Conservation (phyloP, 2,113 vertebrate genomes). For the Eublepharis macularius region DNA sequence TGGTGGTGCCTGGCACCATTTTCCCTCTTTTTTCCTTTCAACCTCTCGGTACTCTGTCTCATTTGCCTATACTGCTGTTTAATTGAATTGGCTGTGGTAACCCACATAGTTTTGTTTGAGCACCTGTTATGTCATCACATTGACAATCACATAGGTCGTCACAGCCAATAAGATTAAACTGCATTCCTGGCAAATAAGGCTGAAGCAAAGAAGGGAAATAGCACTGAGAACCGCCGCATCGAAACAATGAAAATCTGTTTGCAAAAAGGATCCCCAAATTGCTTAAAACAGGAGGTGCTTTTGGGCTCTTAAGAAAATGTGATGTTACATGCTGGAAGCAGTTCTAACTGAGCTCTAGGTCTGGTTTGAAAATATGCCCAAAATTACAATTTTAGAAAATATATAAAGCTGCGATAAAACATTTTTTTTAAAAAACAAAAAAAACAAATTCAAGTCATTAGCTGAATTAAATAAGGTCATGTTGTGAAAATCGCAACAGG, state of each 20-base stretch:
- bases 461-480: too few relatives aligned
- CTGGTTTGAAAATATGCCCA: not conserved
- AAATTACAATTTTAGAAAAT: not conserved
- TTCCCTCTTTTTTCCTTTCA: not conserved
- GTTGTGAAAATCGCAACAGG: not conserved
- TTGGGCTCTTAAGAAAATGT: not conserved
- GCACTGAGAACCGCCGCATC: not conserved
- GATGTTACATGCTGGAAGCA: not conserved
- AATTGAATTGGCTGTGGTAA: not conserved
- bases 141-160: not conserved
- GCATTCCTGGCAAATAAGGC: not conserved
- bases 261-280: not conserved
- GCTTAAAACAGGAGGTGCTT: not conserved
- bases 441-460: too few relatives aligned
- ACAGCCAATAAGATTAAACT: not conserved
- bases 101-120: not conserved
- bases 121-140: not conserved
- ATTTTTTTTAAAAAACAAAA: not conserved
- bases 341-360: not conserved
- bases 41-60: not conserved
- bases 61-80: not conserved
- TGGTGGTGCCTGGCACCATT: not conserved
- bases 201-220: not conserved
- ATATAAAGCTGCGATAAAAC: not conserved
- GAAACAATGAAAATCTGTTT: not conserved